phyloP scores from a whole-genome alignment of 2,797 vertebrate species.

The Remorina albescens region DNA sequence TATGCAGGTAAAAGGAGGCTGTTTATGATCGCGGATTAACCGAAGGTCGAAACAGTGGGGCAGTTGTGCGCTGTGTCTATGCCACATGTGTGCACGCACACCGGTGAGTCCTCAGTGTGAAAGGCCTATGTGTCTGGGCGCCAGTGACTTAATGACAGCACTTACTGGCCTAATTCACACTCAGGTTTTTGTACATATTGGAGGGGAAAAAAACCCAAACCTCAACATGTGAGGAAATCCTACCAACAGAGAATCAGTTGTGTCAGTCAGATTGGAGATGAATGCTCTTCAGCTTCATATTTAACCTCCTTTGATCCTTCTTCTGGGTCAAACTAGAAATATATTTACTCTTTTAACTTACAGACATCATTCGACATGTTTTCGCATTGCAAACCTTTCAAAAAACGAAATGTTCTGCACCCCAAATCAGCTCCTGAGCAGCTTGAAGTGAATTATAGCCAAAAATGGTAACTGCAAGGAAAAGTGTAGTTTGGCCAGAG shows the following conservation, averaged over 20 bases:
- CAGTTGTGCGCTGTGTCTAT: slow-evolving; percentile 79
- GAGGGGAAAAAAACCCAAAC: slow-evolving; percentile 80
- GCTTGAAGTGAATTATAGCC: slow-evolving; percentile 38
- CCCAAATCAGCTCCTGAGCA: slow-evolving; percentile 9
- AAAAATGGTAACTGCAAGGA: slow-evolving; percentile 61
- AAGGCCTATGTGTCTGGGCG: slow-evolving; percentile 79
- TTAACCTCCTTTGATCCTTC: slow-evolving; percentile 68
- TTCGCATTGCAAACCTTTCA: slow-evolving; percentile 43
- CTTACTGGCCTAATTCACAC: slow-evolving; percentile 83
- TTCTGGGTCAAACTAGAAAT: slow-evolving; percentile 55
- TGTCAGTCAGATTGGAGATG: slow-evolving; percentile 60
- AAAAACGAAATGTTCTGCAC: slow-evolving; percentile 33
- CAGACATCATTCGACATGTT: slow-evolving; percentile 50
- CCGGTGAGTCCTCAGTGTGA: slow-evolving; percentile 67
- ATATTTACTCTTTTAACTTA: slow-evolving; percentile 57
- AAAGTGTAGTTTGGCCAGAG: slow-evolving; percentile 37
- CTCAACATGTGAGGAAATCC: slow-evolving; percentile 70
- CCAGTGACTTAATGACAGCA: slow-evolving; percentile 83
- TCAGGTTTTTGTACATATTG: slow-evolving; percentile 74
- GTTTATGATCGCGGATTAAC: slow-evolving; percentile 53
- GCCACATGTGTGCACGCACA: slow-evolving; percentile 78
- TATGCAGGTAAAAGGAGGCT: slow-evolving; percentile 34
- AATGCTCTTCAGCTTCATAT: slow-evolving; percentile 47
- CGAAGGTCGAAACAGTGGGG: slow-evolving; percentile 71
- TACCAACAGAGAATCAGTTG: slow-evolving; percentile 80